Evolutionary conservation across 1,140 invertebrate genomes (phyloP), one percentile per base, ranked within the genome.

Genomic region (Phocides pigmalion): DNA sequence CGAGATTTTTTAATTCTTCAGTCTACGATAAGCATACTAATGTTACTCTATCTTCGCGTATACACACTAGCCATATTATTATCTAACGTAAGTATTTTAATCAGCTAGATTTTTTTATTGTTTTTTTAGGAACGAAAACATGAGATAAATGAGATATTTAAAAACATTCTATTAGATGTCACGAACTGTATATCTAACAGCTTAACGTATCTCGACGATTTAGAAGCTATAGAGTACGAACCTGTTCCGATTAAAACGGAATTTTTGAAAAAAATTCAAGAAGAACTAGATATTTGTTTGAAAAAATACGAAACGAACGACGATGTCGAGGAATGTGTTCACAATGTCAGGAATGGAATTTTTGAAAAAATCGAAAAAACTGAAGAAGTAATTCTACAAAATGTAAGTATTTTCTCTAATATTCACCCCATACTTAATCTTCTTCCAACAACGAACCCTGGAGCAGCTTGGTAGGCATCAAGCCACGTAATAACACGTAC

Each of bases 101-200:
- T n/a, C n/a, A n/a, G n/a, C n/a, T 3, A 28, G 5, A 4, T 0
- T 28, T 6, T 2, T 6, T 28, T 6, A 3, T 8, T 28, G 6
- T 3, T 3, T 41, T 79, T 79, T 16, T 51, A 82, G 78, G 46
- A 70, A n/a, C 58, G 76, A 16, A 63, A 67, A 25, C n/a, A 66
- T 17, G 58, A 22, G 12, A 72, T 79, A 20, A 39, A 77, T 8
- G 17, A 53, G 22, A 66, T 76, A 42, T 15, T 80, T 11, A 72
- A 66, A 28, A 19, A 73, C 17, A 73, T 78, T 61, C 11, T 72
- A 51, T 15, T 46, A 8, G 22, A 68, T 16, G 59, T 78, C 4
- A 62, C 63, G 15, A 46, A 9, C 25, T 82, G 77, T 20, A 70
- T 82, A 46, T 17, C 70, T n/a, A 35, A 58, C 14, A 73, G 44